Base-by-base conservation (phyloP, 2,888 invertebrate species). In the Malacosoma neustria region DNA sequence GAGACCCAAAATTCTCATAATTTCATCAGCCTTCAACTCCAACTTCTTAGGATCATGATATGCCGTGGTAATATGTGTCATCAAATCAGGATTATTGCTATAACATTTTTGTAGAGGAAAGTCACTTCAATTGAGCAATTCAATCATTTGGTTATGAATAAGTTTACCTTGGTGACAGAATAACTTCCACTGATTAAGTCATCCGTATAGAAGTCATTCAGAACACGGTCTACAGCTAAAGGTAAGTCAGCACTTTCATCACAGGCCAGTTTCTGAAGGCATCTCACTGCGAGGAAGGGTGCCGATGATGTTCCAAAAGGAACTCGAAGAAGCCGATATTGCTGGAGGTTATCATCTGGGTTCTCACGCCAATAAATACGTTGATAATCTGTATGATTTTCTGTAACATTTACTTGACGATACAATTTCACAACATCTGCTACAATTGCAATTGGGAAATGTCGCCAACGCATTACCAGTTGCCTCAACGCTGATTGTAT, bases 81-180 rank as follows among this genome's bases (percentile, higher is more conserved):
- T 29, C 22, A 34, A n/a, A 12, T 33, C 35, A 14, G 29, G 37
- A 12, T 31, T 41, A 13, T 48, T 44, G 3, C 39, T 43, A 5
- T 33, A 33, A 51, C 49, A 56, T 37, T 61, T 54, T 22, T 58
- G 48, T 3, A 62, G 35, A 4, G 45, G 33, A 35, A 65, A 61
- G 2, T 61, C 58, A 13, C 54, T 61, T n/a, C 39, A 40, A 30
- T 34, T 40, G n/a, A 62, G 14, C 12, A 62, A 32, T 1, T 35
- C 22, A 3, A 34, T 49, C 5, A 52, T 36, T 39, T 55, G 43
- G 29, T 44, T 33, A 14, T 41, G n/a, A n/a, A 36, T 11, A 52
- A n/a, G 9, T 30, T 13, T 30, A 33, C 42, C 35, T 41, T 36
- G 48, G 44, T 22, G 39, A 46, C 9, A 31, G 31, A 30, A n/a